These are phyloP conservation scores for Chironex yamaguchii DNA, from an alignment of 30 jellyfish, hydroid and myxozoan species.

Conservation along the genomic window DNA sequence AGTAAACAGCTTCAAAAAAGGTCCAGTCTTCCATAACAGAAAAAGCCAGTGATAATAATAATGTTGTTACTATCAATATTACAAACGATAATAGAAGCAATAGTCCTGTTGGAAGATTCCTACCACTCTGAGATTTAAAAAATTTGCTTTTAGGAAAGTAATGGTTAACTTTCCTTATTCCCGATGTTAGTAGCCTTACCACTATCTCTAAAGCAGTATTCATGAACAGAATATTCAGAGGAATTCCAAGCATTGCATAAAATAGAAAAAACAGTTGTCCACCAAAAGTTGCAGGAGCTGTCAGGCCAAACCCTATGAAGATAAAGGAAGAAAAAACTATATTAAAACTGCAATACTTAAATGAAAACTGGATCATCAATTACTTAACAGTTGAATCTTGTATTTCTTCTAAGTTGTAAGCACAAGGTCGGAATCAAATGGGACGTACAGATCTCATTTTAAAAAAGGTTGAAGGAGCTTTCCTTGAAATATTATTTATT, in stretches of 20 bases:
- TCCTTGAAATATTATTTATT: no score
- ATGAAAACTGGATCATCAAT: no score
- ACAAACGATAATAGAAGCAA: constrained; percentile 64
- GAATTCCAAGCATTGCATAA: constrained; percentile 89
- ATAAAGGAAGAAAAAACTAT: no score
- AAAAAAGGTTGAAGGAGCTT: no score
- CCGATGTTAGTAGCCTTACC: constrained; percentile 60
- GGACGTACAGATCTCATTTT: no score
- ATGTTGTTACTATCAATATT: constrained; percentile 21
- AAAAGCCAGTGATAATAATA: constrained; percentile 49
- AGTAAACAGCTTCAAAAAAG: constrained; percentile 81
- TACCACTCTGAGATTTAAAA: constrained; percentile 67
- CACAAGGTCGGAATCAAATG: no score
- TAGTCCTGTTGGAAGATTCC: constrained; percentile 75
- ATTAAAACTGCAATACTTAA: no score
- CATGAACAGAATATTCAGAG: constrained; percentile 77
- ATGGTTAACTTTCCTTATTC: constrained; percentile 55
- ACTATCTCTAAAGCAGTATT: constrained; percentile 78
- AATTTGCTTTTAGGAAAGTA: constrained; percentile 64
- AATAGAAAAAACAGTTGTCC: constrained; percentile 85
- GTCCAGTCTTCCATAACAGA: constrained; percentile 81
- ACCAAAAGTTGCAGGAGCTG: constrained; percentile 86
- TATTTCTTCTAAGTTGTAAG: no score
- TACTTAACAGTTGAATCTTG: no score
- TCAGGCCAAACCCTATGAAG: constrained; percentile 82